Conservation (phyloP, 2,888 invertebrate species). For the Furcula furcula region DNA sequence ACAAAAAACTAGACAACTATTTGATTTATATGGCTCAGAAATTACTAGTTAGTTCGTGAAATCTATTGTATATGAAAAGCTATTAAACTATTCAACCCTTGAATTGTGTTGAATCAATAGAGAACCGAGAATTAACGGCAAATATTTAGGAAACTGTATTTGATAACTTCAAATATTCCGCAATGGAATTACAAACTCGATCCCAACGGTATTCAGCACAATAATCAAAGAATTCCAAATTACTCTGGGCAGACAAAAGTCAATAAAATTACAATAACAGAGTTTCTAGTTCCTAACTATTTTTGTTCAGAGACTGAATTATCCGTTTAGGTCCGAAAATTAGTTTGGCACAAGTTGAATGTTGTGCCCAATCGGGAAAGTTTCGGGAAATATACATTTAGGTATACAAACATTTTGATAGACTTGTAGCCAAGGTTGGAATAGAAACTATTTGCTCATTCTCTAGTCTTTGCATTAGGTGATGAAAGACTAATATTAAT, state of each 20-base stretch:
- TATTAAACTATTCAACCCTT: no score
- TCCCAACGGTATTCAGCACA: not conserved
- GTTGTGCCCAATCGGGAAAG: slow-evolving; percentile 13
- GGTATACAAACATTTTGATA: slow-evolving; percentile 22
- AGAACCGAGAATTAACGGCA: no score
- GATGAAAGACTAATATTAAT: no score
- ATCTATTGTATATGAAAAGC: no score
- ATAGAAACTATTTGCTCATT: slow-evolving; percentile 24
- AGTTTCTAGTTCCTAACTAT: slow-evolving; percentile 17
- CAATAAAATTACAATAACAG: slow-evolving; percentile 14
- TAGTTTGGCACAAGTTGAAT: slow-evolving; percentile 14
- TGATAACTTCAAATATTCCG: not conserved
- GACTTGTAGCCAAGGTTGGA: slow-evolving; percentile 14
- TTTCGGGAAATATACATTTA: slow-evolving; percentile 12
- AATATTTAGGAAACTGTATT: not conserved
- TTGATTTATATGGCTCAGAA: no score
- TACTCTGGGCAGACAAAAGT: slow-evolving; percentile 8
- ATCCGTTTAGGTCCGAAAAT: slow-evolving; percentile 17
- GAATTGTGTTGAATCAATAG: no score
- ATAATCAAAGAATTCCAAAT: slow-evolving; percentile 3
- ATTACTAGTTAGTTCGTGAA: no score
- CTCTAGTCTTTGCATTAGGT: no score
- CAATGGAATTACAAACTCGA: not conserved
- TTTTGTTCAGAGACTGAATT: slow-evolving; percentile 24
- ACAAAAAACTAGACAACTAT: no score